Conservation (phyloP, 2,888 invertebrate genomes). For the Leucania comma region DNA sequence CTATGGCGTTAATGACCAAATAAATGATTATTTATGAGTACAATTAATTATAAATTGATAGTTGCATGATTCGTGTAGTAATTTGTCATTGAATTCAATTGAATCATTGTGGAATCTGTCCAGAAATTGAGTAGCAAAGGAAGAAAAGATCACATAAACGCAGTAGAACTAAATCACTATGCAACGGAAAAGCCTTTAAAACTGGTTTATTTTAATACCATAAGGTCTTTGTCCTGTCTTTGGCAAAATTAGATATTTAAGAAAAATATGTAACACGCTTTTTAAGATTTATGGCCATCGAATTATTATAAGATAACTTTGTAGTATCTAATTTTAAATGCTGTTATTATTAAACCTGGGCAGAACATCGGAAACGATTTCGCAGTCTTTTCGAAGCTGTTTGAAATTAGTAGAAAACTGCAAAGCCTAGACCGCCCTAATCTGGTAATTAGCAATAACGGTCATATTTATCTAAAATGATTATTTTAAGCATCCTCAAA, state of each 20-base stretch:
- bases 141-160: no score
- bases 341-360: neutral
- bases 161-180: no score
- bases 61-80: neutral
- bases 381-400: neutral
- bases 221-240: neutral
- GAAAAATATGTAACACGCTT: neutral
- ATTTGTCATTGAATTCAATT: constrained; percentile 9
- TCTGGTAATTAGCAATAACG: neutral
- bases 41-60: neutral
- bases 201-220: no score
- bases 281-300: neutral
- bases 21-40: constrained; percentile 6
- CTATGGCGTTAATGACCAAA: neutral
- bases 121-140: neutral
- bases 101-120: neutral
- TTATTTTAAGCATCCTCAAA: neutral
- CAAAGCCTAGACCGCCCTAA: neutral
- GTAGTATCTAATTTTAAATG: neutral
- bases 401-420: neutral
- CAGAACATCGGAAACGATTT: neutral
- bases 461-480: neutral
- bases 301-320: neutral
- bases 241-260: neutral
- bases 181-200: no score